phyloP scores from a whole-genome alignment of 2,888 invertebrate species.

The Pandemis cinnamomeana region DNA sequence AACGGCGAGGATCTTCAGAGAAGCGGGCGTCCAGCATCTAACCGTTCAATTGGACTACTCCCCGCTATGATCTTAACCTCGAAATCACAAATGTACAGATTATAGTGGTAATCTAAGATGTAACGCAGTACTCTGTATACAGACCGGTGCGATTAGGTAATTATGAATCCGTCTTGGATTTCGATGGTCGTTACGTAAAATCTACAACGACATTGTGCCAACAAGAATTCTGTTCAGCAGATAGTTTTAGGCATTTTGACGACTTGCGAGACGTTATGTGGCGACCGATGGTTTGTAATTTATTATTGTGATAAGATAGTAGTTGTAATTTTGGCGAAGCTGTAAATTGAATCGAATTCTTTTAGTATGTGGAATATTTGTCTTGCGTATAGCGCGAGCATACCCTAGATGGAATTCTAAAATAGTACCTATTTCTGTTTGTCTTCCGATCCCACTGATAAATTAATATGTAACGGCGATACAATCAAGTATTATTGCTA shows the following conservation, averaged over 20 bases:
- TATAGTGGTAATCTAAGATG: neutral
- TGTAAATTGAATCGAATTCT: constrained; percentile 24
- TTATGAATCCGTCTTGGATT: constrained; percentile 15
- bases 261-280: constrained; percentile 10
- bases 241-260: neutral
- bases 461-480: neutral
- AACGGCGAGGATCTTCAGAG: constrained; percentile 97
- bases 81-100: constrained; percentile 58
- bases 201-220: neutral
- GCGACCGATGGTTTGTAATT: constrained; percentile 16
- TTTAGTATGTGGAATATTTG: constrained; percentile 5
- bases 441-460: neutral
- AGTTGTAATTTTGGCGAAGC: constrained; percentile 19
- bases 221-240: neutral
- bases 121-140: constrained; percentile 20
- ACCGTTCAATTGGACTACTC: constrained; percentile 97
- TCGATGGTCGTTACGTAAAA: constrained; percentile 16
- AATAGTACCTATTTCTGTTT: neutral
- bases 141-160: constrained; percentile 29
- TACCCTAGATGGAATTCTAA: neutral
- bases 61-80: constrained; percentile 76
- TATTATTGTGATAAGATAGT: constrained; percentile 39
- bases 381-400: neutral
- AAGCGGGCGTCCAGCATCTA: constrained; percentile 95
- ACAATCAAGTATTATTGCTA: neutral